Evolutionary conservation across 2,113 vertebrate species (phyloP).

Genomic region (Myocastor coypus): DNA sequence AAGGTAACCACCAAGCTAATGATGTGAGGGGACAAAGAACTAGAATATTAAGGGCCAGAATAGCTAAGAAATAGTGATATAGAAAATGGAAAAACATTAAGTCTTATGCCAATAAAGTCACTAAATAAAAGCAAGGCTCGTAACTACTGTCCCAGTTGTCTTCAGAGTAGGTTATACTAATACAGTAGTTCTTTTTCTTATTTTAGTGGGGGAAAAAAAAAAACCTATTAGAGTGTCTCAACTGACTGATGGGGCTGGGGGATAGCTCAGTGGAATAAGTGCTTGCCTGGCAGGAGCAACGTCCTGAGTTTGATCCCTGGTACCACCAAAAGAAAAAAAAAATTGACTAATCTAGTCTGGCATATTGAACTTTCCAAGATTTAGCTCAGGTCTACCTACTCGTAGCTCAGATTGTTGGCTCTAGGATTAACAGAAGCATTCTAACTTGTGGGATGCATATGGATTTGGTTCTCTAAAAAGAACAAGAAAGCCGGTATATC

Average conservation of each 20-base stretch:
- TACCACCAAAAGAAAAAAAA: no score
- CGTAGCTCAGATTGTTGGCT: background rate
- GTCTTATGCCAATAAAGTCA: background rate
- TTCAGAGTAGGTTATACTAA: background rate
- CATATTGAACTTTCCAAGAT: rapidly evolving
- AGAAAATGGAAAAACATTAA: background rate
- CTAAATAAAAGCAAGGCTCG: background rate
- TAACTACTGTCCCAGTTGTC: background rate
- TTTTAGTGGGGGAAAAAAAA: background rate
- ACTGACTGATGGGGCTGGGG: background rate
- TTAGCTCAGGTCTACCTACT: background rate
- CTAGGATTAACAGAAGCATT: background rate
- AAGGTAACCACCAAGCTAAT: background rate
- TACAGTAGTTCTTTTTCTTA: background rate
- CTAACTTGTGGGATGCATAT: background rate
- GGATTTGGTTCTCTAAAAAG: slow-evolving; percentile 13
- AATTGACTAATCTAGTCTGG: background rate
- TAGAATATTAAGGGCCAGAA: background rate
- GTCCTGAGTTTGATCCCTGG: no score
- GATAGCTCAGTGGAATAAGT: no score
- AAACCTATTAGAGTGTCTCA: background rate
- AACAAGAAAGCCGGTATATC: background rate
- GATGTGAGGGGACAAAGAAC: background rate
- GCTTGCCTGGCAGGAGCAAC: no score
- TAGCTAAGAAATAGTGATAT: background rate